Conservation (phyloP, 2,113 vertebrate genomes). For the Alexandromys fortis region DNA sequence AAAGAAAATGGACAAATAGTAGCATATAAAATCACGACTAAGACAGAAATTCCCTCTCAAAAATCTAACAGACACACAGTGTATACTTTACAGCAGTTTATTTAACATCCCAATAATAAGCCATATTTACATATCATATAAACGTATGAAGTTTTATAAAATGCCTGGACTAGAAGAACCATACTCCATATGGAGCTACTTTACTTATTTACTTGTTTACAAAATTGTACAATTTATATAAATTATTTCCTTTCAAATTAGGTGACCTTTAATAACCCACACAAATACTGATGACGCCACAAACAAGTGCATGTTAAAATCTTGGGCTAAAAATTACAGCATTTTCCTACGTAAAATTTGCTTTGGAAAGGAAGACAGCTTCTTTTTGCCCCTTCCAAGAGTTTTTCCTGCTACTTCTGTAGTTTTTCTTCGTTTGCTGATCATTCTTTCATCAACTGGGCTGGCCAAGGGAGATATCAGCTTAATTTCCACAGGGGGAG, state of each 20-base stretch:
- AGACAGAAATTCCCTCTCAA: conserved; percentile 78
- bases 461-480: conserved; percentile 93
- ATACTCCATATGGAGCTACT: conserved; percentile 87
- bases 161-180: conserved; percentile 87
- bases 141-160: conserved; percentile 91
- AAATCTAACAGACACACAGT: conserved; percentile 88
- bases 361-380: conserved; percentile 91
- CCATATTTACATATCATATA: conserved; percentile 93
- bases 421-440: conserved; percentile 79
- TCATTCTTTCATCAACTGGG: conserved; percentile 83
- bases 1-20: conserved; percentile 40
- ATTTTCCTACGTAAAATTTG: conserved; percentile 94
- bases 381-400: conserved; percentile 87
- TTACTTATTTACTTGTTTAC: conserved; percentile 85
- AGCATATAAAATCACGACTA: conserved; percentile 66
- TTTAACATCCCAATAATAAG: conserved; percentile 94
- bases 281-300: conserved; percentile 86
- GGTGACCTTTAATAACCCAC: conserved; percentile 83
- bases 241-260: conserved; percentile 91
- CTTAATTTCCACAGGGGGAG: conserved; percentile 87
- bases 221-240: conserved; percentile 93
- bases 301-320: conserved; percentile 86
- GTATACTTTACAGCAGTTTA: conserved; percentile 88
- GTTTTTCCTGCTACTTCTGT: conserved; percentile 79
- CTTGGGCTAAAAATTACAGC: conserved; percentile 87